Conservation (phyloP, 2,797 vertebrate species). For the Sebastes steindachneri region DNA sequence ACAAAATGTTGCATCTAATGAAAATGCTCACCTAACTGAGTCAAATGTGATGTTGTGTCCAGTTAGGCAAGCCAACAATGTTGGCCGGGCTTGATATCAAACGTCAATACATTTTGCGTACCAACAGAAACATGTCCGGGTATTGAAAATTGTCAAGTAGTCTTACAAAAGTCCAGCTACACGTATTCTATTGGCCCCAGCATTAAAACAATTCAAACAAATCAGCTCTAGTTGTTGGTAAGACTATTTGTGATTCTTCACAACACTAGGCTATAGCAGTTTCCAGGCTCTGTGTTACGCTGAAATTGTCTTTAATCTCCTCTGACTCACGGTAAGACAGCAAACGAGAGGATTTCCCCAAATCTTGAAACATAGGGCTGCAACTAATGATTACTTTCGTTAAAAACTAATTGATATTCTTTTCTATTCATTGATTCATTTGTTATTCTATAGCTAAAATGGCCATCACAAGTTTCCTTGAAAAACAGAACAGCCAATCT, state of each 20-base stretch:
- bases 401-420: not conserved
- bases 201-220: not conserved
- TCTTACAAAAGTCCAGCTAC: no score
- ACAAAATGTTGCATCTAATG: no score
- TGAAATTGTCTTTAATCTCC: not conserved
- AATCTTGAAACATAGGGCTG: not conserved
- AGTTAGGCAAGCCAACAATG: not conserved
- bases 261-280: not conserved
- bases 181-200: not conserved
- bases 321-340: not conserved
- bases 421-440: not conserved
- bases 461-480: not conserved
- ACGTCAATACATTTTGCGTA: not conserved
- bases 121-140: no score
- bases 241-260: not conserved
- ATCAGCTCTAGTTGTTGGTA: not conserved
- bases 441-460: not conserved
- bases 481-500: not conserved
- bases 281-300: not conserved
- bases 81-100: not conserved
- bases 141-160: no score
- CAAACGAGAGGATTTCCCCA: not conserved
- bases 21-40: no score
- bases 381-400: not conserved
- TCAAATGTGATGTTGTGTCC: not conserved